Base-by-base conservation (phyloP, 2,113 vertebrate species). In the Hippoglossus stenolepis region DNA sequence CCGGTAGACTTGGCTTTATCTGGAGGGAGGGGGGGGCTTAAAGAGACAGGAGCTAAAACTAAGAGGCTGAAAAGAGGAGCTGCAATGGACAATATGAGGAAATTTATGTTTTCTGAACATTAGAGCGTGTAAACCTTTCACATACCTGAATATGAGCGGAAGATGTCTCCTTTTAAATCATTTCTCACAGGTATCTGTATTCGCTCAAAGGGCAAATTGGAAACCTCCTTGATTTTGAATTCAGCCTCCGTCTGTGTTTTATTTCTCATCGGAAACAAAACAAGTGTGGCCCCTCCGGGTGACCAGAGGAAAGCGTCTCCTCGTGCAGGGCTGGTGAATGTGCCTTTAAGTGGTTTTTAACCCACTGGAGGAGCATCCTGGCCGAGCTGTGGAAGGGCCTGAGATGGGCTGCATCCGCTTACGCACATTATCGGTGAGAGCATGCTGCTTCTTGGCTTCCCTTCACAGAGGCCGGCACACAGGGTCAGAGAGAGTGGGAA, bases 401-500 rank as follows among this genome's bases (percentile, higher is more conserved):
- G 90, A 91, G 88, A 85, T 89, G 90, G 84, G 62, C 84, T 82
- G 85, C 87, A 90, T 93, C 89, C 87, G 91, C 89, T 92, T 87
- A 85, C 87, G 86, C 89, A 91, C 85, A 86, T 89, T 65, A 84
- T 88, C 85, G 75, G 79, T 56, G 82, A 86, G 79, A 84, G 84
- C 91, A 73, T 82, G 89, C 88, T 89, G 92, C 85, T 87, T 89
- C 88, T 91, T 91, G 91, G 92, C 91, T 86, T 88, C 59, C 75
- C 83, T 80, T 88, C 85, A 78, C 84, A 83, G 64, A 87, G 84
- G 83, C 84, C 60, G 77, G 91, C 75, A 90, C 90, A 90, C 80
- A 82, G 86, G 89, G 90, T 92, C 92, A 90, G 59, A 81, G 77
- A 88, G 90, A 90, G 91, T 91, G 90, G 88, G 90, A 92, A 89